Base-by-base conservation (phyloP, 2,113 vertebrate species). In the Gallinago undulata region DNA sequence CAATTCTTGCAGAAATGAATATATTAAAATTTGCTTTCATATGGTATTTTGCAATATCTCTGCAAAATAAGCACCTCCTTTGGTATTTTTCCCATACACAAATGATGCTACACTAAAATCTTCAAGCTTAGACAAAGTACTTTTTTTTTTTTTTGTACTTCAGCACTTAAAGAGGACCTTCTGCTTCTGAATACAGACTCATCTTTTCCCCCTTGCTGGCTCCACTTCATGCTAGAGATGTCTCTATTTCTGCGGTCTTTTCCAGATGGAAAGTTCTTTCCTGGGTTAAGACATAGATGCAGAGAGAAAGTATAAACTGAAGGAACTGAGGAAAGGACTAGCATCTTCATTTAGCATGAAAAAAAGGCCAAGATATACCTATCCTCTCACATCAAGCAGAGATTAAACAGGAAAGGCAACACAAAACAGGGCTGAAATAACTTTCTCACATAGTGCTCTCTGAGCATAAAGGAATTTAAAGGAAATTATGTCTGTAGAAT, bases 401-500 rank as follows among this genome's bases (percentile, higher is more conserved):
- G 84, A 94, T 94, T 73, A 89, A 96, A 82, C 73, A 89, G 62
- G 87, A 79, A 30, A 94, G 45, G 63, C 78, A 91, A 69, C 39
- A 57, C 7, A 5, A 82, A 87, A 63, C 21, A 41, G 24, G 30
- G 87, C 47, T 69, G 55, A 70, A 94, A 73, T 74, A 19, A 56
- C 60, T 93, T 93, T 80, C 64, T 50, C 76, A 50, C n/a, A 25
- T 64, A 92, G 35, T 59, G 60, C 51, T 89, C 25, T 77, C 89
- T 91, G 73, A 92, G 51, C 50, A 48, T 47, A 84, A 33, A 41
- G 60, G 86, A 92, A 45, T 86, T 56, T 23, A 83, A 76, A 89
- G 84, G 76, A 72, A 91, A 84, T 67, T 0, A 9, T 68, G 19
- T 78, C 89, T 68, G 84, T 68, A 64, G 76, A 60, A 84, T 92